Evolutionary conservation across 2,888 invertebrate species (phyloP).

Genomic region (Pristionchus japonicus): DNA sequence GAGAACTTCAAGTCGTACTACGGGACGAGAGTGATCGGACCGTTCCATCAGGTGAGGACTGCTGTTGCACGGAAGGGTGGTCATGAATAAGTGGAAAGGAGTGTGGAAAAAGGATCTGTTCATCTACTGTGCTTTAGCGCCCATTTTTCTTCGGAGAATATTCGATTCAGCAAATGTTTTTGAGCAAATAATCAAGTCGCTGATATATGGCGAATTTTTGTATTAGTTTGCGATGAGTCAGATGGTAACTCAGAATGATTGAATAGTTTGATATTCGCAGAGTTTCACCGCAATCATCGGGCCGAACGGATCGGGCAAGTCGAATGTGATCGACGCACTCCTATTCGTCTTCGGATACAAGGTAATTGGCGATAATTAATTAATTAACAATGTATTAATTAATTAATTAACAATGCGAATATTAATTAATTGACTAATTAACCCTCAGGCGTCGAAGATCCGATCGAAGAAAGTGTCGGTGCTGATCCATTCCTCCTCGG

Average conservation of each 20-base stretch:
- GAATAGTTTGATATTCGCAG: conserved; percentile 78
- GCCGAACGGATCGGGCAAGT: conserved; percentile 98
- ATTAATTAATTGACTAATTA: background rate
- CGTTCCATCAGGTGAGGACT: conserved; percentile 92
- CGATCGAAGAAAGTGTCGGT: conserved; percentile 89
- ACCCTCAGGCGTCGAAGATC: conserved; percentile 89
- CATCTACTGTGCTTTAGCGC: no score
- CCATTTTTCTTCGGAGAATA: no score
- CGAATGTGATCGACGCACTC: conserved; percentile 98
- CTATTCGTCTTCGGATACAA: conserved; percentile 94
- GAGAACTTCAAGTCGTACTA: conserved; percentile 97
- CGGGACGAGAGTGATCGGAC: conserved; percentile 86
- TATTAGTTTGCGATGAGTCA: background rate
- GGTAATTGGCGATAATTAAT: conserved; percentile 31
- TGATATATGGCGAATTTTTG: no score
- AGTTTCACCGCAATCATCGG: conserved; percentile 96
- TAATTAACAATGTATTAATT: background rate
- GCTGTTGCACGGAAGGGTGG: no score
- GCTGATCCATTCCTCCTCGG: conserved; percentile 91
- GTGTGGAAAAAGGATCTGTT: no score
- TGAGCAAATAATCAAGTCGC: no score
- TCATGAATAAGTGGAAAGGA: no score
- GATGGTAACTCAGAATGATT: background rate
- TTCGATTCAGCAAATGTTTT: no score
- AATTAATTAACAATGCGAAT: background rate